phyloP scores from a whole-genome alignment of 2,888 invertebrate genomes.

The Andrena marginata region DNA sequence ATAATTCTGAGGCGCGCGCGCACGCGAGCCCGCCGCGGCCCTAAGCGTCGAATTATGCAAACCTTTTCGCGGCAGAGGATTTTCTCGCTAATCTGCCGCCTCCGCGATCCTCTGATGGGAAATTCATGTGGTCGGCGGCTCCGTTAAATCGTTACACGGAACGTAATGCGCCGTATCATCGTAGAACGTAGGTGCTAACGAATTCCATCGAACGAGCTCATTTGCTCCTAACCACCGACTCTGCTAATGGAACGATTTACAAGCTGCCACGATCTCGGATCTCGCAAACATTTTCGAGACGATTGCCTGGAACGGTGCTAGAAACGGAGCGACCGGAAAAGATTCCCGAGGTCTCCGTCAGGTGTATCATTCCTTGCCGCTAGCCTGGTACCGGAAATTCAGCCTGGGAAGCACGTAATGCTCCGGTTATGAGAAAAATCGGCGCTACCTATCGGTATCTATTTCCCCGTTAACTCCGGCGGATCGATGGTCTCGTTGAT shows the following conservation, averaged over 20 bases:
- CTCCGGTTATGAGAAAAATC: no score
- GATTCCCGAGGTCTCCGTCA: no score
- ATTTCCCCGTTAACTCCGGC: neutral
- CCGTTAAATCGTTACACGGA: slow-evolving; percentile 45
- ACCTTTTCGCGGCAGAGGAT: neutral
- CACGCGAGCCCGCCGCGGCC: slow-evolving; percentile 3
- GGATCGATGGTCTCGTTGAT: neutral
- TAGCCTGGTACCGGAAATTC: no score
- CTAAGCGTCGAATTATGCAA: slow-evolving; percentile 30
- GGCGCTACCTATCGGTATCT: no score
- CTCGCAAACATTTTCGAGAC: slow-evolving; percentile 30
- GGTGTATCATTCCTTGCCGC: no score
- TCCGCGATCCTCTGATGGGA: slow-evolving; percentile 14
- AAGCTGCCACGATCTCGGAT: neutral
- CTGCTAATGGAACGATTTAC: slow-evolving; percentile 47
- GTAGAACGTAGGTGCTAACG: slow-evolving; percentile 48
- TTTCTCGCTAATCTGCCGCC: slow-evolving; percentile 7
- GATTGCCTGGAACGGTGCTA: neutral
- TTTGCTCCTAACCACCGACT: slow-evolving; percentile 25
- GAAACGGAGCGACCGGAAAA: no score
- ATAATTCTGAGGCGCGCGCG: slow-evolving; percentile 21
- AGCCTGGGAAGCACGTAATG: no score
- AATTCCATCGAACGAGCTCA: slow-evolving; percentile 19
- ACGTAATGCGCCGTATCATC: slow-evolving; percentile 54
- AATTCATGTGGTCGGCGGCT: slow-evolving; percentile 33